These are phyloP conservation scores for Nothocercus julius DNA, from an alignment of 2,113 vertebrate species.

Conservation along the genomic window DNA sequence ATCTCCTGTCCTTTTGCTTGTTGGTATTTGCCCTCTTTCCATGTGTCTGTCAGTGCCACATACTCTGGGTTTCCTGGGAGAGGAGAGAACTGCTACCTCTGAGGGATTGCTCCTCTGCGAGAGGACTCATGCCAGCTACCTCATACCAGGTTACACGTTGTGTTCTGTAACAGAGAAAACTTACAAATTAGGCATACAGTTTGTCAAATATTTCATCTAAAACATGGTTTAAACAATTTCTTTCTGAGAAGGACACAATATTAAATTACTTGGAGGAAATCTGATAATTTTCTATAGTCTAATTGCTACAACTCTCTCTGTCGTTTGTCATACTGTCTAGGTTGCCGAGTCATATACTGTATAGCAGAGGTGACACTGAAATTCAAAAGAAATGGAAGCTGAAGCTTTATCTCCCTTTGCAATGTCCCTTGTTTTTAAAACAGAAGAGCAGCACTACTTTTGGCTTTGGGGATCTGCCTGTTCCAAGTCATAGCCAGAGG, in stretches of 20 bases:
- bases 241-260: background rate
- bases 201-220: conserved; percentile 22
- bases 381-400: conserved; percentile 43
- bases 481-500: conserved; percentile 50
- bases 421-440: conserved; percentile 39
- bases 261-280: conserved; percentile 25
- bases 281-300: conserved; percentile 21
- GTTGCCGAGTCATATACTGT: background rate
- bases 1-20: conserved; percentile 48
- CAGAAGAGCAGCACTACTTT: conserved; percentile 53
- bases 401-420: background rate
- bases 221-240: background rate
- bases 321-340: background rate
- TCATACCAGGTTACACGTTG: background rate
- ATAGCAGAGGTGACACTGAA: conserved; percentile 27
- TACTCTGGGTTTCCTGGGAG: conserved; percentile 27
- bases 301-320: background rate
- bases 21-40: conserved; percentile 51
- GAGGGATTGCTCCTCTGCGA: background rate
- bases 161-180: conserved; percentile 22
- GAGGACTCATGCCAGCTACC: conserved; percentile 24
- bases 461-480: conserved; percentile 30
- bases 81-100: background rate
- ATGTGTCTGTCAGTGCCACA: background rate
- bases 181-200: background rate